A percentile compares a stretch with the other conserved stretches of the same genome.
Evolutionary conservation across 2,888 invertebrate species (phyloP).

Genomic region (Agonopterix alstromeriana): DNA sequence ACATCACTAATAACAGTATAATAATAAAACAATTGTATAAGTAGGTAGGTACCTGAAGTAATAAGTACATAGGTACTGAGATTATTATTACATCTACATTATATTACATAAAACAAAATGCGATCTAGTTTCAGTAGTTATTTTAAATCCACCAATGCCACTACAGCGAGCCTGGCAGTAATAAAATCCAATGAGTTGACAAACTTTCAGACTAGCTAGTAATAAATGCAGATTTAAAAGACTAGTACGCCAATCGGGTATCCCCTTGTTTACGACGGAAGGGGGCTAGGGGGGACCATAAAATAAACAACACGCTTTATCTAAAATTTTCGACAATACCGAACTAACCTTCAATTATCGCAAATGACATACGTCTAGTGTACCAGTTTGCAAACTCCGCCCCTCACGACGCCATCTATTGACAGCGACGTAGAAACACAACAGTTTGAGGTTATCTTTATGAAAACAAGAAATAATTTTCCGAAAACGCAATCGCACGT

Average conservation of each 20-base stretch:
- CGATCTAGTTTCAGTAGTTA: too few relatives aligned
- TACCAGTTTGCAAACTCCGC: conserved; percentile 38
- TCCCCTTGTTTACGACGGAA: conserved; percentile 24
- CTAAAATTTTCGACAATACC: conserved; percentile 40
- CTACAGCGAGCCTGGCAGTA: too few relatives aligned
- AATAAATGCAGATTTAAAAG: conserved; percentile 29
- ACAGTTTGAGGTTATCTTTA: conserved; percentile 44
- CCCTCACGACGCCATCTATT: conserved; percentile 45
- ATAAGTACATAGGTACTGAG: too few relatives aligned
- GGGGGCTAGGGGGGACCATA: conserved; percentile 8
- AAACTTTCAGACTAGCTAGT: conserved; percentile 13
- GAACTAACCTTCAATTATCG: conserved; percentile 34
- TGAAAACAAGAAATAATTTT: background rate
- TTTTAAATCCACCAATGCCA: too few relatives aligned
- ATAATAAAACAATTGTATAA: too few relatives aligned
- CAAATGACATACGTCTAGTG: conserved; percentile 38
- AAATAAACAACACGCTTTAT: conserved; percentile 38
- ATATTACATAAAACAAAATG: too few relatives aligned
- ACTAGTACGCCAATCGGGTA: conserved; percentile 22
- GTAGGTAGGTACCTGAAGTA: too few relatives aligned
- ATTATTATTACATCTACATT: too few relatives aligned
- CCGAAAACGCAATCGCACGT: too few relatives aligned
- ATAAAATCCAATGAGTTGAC: background rate
- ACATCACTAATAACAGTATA: too few relatives aligned
- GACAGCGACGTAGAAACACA: conserved; percentile 12